Conservation (phyloP, 2,888 invertebrate species). For the Resseliella maxima region DNA sequence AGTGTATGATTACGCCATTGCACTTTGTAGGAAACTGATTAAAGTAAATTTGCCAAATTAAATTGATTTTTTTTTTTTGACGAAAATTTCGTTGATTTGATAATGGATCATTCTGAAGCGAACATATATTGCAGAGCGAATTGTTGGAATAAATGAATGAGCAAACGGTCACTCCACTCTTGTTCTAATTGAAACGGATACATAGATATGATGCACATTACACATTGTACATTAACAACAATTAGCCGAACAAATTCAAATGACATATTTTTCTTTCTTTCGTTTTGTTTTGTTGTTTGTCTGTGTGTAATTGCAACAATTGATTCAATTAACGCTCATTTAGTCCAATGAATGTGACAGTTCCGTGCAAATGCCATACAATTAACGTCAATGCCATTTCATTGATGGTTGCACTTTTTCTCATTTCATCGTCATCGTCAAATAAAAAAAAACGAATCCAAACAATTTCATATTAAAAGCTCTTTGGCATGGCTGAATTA, state of each 20-base stretch:
- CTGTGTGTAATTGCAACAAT: not conserved
- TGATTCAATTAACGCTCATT: conserved; percentile 48
- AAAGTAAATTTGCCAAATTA: not conserved
- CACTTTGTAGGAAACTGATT: not conserved
- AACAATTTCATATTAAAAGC: not conserved
- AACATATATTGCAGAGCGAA: too few species aligned
- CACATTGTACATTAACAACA: not conserved
- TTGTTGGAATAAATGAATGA: not conserved
- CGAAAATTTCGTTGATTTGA: not conserved
- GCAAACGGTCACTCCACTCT: not conserved
- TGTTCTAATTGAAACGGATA: conserved; percentile 33
- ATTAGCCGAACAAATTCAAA: not conserved
- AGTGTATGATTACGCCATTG: not conserved
- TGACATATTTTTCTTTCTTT: not conserved
- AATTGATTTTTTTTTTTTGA: not conserved
- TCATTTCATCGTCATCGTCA: not conserved
- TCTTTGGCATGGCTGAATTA: not conserved
- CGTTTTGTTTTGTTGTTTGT: too few species aligned
- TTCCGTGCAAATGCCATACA: conserved; percentile 31
- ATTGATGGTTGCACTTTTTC: not conserved
- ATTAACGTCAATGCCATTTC: conserved; percentile 39
- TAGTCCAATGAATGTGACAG: conserved; percentile 12
- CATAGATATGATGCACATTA: not conserved
- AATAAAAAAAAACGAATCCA: not conserved
- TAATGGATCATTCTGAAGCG: too few species aligned